Evolutionary conservation across 2,797 vertebrate species (phyloP).

Genomic region (Alectoris magna): DNA sequence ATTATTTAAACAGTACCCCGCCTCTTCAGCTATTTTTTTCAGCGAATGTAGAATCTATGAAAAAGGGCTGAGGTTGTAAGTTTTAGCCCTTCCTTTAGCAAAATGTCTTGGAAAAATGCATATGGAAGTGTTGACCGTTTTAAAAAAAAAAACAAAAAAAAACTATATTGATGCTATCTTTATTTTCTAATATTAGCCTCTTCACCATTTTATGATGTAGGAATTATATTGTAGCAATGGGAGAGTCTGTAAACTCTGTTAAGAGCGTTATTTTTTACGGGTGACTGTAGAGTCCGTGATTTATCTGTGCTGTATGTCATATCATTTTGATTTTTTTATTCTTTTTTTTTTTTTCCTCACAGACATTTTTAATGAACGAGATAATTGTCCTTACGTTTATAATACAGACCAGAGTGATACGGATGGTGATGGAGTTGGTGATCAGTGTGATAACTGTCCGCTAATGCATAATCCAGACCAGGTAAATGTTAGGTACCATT

Average conservation of each 20-base stretch:
- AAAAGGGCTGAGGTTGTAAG: not conserved
- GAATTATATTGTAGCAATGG: not conserved
- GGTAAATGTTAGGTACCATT: constrained; percentile 72
- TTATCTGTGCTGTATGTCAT: not conserved
- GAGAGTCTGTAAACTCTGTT: not conserved
- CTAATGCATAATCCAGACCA: constrained; percentile 96
- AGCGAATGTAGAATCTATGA: not conserved
- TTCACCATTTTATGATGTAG: not conserved
- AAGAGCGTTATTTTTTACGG: not conserved
- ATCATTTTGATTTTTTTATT: not conserved
- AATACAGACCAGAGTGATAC: constrained; percentile 97
- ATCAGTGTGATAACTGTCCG: constrained; percentile 98
- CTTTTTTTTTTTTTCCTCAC: not conserved
- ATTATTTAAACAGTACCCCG: not conserved
- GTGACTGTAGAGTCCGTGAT: not conserved
- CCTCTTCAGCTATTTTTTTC: not conserved
- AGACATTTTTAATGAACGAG: constrained; percentile 94
- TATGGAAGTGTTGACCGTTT: not conserved
- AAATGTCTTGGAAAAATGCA: not conserved
- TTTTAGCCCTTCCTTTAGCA: not conserved
- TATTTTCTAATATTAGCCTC: not conserved
- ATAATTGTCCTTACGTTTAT: constrained; percentile 96
- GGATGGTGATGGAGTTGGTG: constrained; percentile 94
- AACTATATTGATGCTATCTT: not conserved
- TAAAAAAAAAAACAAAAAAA: not conserved